Percentiles rank a stretch among this genome's conserved stretches.
Conservation (phyloP, 2,888 invertebrate genomes). For the Orchesella flavescens region DNA sequence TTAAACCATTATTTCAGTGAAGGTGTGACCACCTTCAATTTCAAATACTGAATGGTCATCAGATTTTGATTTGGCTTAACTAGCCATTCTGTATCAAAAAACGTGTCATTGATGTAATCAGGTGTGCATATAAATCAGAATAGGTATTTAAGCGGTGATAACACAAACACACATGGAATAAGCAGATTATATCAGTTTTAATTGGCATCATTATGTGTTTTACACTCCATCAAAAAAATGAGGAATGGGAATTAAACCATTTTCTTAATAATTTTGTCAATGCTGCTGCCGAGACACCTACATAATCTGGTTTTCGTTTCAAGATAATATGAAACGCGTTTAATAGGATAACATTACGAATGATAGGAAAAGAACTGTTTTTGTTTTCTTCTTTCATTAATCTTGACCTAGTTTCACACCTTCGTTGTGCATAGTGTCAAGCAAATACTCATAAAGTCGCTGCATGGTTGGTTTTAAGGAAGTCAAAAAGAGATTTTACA, state of each 20-base stretch:
- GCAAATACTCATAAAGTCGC: slow-evolving; percentile 2
- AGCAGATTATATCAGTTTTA: no score
- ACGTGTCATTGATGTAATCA: slow-evolving; percentile 20
- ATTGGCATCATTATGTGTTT: slow-evolving; percentile 6
- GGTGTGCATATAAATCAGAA: not conserved
- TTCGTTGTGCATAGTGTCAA: not conserved
- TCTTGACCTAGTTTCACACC: slow-evolving; percentile 49
- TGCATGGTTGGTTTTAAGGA: slow-evolving; percentile 8
- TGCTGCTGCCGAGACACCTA: slow-evolving; percentile 3
- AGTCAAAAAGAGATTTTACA: not conserved
- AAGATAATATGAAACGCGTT: not conserved
- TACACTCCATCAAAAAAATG: slow-evolving; percentile 22
- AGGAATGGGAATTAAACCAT: slow-evolving; percentile 40
- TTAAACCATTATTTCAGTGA: not conserved
- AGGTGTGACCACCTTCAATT: slow-evolving; percentile 7
- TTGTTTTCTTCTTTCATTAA: slow-evolving; percentile 43
- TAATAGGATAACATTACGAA: not conserved
- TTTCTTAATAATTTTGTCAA: not conserved
- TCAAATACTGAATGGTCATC: not conserved
- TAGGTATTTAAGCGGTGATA: no score
- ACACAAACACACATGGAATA: no score
- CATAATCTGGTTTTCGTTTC: not conserved
- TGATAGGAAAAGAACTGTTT: slow-evolving; percentile 28
- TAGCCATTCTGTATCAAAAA: no score
- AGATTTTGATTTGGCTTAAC: no score